Percentiles rank a stretch among this genome's conserved stretches.
phyloP scores from a whole-genome alignment of 2,113 vertebrate species.

The Delphinus delphis region DNA sequence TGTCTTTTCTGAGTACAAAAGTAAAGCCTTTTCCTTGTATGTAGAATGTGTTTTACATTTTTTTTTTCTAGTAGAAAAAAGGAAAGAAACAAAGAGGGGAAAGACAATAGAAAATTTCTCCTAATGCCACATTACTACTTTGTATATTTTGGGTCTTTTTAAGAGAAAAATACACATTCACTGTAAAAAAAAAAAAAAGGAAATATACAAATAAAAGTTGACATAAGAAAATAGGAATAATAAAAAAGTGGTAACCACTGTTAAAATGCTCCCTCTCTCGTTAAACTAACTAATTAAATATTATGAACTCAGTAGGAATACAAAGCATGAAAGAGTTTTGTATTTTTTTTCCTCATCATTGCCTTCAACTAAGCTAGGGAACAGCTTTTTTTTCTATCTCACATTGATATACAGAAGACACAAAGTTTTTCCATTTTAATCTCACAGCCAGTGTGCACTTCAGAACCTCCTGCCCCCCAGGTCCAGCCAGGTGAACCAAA shows the following conservation, averaged over 20 bases:
- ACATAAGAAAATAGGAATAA: not conserved
- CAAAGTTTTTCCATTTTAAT: not conserved
- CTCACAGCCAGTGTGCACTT: not conserved
- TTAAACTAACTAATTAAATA: not conserved
- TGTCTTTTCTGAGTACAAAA: not conserved
- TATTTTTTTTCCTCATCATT: not conserved
- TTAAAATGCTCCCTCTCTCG: not conserved
- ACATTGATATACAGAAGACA: not conserved
- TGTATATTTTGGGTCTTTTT: not conserved
- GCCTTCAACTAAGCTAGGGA: not conserved
- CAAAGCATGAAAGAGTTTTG: not conserved
- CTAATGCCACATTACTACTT: not conserved
- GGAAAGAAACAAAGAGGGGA: not conserved
- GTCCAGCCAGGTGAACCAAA: not conserved
- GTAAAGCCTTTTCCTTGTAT: not conserved
- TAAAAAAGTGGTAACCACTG: not conserved
- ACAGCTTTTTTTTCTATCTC: not conserved
- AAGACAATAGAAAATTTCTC: not conserved
- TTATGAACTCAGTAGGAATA: not conserved
- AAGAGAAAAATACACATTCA: not conserved
- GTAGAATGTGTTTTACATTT: not conserved
- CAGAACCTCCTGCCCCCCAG: not conserved
- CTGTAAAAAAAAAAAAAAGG: not conserved
- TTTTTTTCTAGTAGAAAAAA: not conserved
- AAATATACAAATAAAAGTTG: not conserved